A percentile compares a stretch with the other conserved stretches of the same genome.
phyloP scores from a whole-genome alignment of 2,888 invertebrate species.

The Diabrotica balteata region DNA sequence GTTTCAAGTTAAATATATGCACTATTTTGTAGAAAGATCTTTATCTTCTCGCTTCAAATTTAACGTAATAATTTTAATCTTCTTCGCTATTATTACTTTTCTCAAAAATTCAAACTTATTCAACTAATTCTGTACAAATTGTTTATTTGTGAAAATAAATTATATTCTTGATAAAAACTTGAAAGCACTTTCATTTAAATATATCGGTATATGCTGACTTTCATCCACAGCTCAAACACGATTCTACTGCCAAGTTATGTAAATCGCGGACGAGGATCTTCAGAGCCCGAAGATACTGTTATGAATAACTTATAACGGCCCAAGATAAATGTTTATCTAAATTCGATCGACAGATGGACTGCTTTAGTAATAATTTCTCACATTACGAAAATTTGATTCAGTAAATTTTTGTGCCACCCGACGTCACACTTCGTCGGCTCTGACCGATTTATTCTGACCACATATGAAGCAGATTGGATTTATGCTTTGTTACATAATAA shows the following conservation, averaged over 20 bases:
- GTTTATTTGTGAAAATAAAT: neutral
- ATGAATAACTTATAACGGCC: slow-evolving; percentile 19
- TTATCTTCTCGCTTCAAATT: too few relatives aligned
- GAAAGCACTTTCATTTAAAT: neutral
- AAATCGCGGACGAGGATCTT: slow-evolving; percentile 16
- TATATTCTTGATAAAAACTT: neutral
- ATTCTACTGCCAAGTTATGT: neutral
- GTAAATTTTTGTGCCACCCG: slow-evolving; percentile 43
- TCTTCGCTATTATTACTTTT: too few relatives aligned
- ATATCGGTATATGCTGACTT: neutral
- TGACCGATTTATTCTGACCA: too few relatives aligned
- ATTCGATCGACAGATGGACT: slow-evolving; percentile 47
- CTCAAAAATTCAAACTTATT: too few relatives aligned
- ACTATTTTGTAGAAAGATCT: too few relatives aligned
- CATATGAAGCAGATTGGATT: too few relatives aligned
- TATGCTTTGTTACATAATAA: too few relatives aligned
- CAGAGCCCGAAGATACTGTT: slow-evolving; percentile 12
- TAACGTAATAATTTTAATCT: too few relatives aligned
- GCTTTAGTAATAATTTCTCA: slow-evolving; percentile 48
- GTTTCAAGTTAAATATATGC: too few relatives aligned
- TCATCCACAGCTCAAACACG: neutral
- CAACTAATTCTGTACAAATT: too few relatives aligned
- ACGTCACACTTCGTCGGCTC: slow-evolving; percentile 38
- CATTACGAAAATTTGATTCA: slow-evolving; percentile 44
- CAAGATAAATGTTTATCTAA: slow-evolving; percentile 38